Conservation (phyloP, 53 echinoderm and acorn worm species). For the Crossaster papposus region DNA sequence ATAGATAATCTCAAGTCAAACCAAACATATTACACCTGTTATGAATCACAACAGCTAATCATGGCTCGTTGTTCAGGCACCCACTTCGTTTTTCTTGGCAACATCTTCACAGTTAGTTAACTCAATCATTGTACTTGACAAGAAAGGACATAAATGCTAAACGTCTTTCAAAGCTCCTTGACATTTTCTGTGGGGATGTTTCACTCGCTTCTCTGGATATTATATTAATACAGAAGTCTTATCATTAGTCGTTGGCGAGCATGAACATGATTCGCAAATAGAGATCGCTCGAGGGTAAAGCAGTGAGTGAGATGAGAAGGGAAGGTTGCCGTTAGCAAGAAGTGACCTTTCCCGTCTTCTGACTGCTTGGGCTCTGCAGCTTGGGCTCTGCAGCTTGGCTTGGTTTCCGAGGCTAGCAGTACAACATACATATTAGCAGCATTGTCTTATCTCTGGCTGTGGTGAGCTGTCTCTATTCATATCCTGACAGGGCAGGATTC, state of each 20-base stretch:
- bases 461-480: slow-evolving; percentile 24
- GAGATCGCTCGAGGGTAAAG: background rate
- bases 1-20: background rate
- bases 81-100: background rate
- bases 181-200: background rate
- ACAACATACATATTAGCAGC: slow-evolving; percentile 10
- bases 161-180: background rate
- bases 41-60: background rate
- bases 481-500: slow-evolving; percentile 15
- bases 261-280: background rate
- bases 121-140: background rate
- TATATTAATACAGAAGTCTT: slow-evolving; percentile 1
- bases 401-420: background rate
- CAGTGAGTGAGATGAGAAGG: background rate
- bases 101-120: background rate
- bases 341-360: slow-evolving; percentile 9
- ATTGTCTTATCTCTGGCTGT: background rate
- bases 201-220: background rate
- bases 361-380: background rate
- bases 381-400: background rate
- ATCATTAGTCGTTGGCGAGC: background rate
- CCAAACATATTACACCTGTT: background rate
- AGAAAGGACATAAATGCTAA: background rate
- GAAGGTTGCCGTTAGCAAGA: background rate
- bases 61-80: background rate